These are phyloP conservation scores for Hemibagrus guttatus DNA, from an alignment of 2,797 vertebrate genomes.

Conservation along the genomic window DNA sequence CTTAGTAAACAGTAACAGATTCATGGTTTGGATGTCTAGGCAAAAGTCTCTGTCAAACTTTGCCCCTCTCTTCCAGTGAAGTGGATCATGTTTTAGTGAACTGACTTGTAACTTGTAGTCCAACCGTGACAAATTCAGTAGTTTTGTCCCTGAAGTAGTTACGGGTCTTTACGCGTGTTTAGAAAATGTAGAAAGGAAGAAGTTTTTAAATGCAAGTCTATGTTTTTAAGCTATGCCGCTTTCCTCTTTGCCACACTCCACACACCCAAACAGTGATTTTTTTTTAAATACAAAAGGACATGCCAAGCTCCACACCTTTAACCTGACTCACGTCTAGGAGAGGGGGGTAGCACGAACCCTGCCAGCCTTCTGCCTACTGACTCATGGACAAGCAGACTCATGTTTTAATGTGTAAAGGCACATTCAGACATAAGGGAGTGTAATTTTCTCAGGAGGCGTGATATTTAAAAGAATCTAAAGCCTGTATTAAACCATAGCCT, in stretches of 20 bases:
- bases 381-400: constrained; percentile 59
- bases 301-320: constrained; percentile 49
- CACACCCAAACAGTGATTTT: constrained; percentile 15
- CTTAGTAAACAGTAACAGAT: constrained; percentile 21
- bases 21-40: neutral
- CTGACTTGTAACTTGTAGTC: neutral
- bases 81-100: neutral
- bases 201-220: neutral
- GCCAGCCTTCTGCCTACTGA: constrained; percentile 39
- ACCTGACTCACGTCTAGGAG: constrained; percentile 44
- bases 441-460: neutral
- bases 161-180: neutral
- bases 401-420: constrained; percentile 47
- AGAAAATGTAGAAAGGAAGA: neutral
- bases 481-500: neutral
- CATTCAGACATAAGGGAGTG: constrained; percentile 25
- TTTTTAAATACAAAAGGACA: constrained; percentile 5
- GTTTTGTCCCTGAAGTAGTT: neutral
- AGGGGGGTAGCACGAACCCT: neutral
- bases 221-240: neutral
- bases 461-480: neutral
- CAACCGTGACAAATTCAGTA: neutral
- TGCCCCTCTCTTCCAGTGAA: constrained; percentile 11
- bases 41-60: neutral
- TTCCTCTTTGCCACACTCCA: neutral